Evolutionary conservation across 1,140 invertebrate genomes (phyloP).

Genomic region (Melanaphis sacchari): DNA sequence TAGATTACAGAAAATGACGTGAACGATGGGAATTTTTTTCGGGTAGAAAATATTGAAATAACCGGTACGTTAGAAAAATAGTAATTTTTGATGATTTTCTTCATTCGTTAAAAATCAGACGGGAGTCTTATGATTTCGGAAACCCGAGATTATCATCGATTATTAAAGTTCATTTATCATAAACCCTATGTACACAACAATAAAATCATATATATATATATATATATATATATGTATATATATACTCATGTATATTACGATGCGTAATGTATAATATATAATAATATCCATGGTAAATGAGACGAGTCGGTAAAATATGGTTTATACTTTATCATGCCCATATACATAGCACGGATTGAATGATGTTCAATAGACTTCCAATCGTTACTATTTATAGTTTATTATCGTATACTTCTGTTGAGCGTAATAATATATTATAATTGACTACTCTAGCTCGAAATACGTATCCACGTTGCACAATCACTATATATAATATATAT

Average conservation of each 20-base stretch:
- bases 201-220: too few species aligned
- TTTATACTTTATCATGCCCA: not conserved
- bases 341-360: not conserved
- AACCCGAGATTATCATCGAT: too few species aligned
- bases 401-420: not conserved
- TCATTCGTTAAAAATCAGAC: too few species aligned
- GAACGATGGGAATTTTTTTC: not conserved
- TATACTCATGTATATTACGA: too few species aligned
- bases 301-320: not conserved
- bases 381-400: not conserved
- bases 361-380: not conserved
- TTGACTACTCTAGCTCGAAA: not conserved
- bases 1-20: not conserved
- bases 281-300: not conserved
- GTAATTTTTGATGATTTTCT: not conserved
- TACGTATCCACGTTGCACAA: not conserved
- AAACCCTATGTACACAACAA: too few species aligned
- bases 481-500: not conserved
- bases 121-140: too few species aligned
- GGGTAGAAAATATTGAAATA: not conserved
- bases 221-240: too few species aligned
- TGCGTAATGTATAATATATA: too few species aligned
- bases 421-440: not conserved
- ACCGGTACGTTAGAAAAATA: not conserved
- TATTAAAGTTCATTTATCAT: too few species aligned